phyloP scores from a whole-genome alignment of 2,888 invertebrate genomes.

The Litoditis marina region DNA sequence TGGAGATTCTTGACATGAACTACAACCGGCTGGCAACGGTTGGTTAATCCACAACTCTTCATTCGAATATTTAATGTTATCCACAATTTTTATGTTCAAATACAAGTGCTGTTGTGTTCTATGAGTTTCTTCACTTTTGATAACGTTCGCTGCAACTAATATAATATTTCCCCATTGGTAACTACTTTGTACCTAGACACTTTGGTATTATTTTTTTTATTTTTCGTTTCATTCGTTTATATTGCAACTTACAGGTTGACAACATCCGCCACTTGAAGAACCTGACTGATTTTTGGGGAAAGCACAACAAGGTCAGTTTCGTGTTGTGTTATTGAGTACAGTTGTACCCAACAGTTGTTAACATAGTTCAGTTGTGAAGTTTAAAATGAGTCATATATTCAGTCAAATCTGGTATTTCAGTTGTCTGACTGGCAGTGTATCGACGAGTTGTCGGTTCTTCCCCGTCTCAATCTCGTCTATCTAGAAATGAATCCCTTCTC shows the following conservation, averaged over 20 bases:
- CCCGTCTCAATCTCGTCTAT: conserved; percentile 43
- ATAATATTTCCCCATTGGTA: too few species aligned
- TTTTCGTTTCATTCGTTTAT: too few species aligned
- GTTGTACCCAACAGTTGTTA: too few species aligned
- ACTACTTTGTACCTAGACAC: too few species aligned
- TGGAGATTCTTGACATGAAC: conserved; percentile 53
- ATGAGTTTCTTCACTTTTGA: too few species aligned
- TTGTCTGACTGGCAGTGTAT: conserved; percentile 36
- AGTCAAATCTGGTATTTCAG: conserved; percentile 14
- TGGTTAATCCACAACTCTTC: not conserved
- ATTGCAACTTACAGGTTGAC: conserved; percentile 27
- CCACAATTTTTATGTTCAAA: too few species aligned
- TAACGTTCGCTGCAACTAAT: too few species aligned
- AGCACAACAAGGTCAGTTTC: conserved; percentile 39
- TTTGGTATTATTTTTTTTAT: too few species aligned
- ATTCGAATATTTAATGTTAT: not conserved
- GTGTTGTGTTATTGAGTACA: too few species aligned
- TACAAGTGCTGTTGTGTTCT: too few species aligned
- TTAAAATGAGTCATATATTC: not conserved
- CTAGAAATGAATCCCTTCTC: conserved; percentile 47
- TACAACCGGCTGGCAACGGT: conserved; percentile 44
- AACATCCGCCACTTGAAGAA: conserved; percentile 41
- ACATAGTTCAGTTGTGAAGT: too few species aligned
- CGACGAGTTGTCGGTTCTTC: conserved; percentile 38
- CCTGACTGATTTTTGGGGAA: conserved; percentile 55